These are phyloP conservation scores for Spinibarbus caldwelli DNA, from an alignment of 2,797 vertebrate genomes.

Conservation along the genomic window DNA sequence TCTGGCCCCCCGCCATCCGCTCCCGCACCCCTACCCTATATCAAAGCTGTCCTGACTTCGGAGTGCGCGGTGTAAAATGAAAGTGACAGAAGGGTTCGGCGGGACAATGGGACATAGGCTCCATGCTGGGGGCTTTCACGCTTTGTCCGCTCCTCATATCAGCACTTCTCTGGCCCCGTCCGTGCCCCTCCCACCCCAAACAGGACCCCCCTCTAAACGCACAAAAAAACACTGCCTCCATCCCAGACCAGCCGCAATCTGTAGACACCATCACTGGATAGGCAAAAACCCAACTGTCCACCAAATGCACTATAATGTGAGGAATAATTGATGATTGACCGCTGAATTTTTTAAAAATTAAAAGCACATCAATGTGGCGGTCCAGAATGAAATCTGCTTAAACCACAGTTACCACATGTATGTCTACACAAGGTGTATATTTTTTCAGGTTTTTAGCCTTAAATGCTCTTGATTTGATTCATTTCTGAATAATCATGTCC, in stretches of 20 bases:
- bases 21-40: slow-evolving; percentile 76
- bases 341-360: not conserved
- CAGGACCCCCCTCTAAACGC: slow-evolving; percentile 55
- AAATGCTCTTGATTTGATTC: too few relatives aligned
- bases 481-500: too few relatives aligned
- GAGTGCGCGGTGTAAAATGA: slow-evolving; percentile 81
- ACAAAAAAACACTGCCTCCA: slow-evolving; percentile 68
- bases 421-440: not conserved
- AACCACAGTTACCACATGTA: not conserved
- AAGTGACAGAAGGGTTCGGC: slow-evolving; percentile 83
- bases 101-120: slow-evolving; percentile 83
- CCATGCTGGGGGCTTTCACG: slow-evolving; percentile 83
- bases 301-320: not conserved
- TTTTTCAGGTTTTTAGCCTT: not conserved
- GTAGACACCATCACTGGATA: slow-evolving; percentile 36
- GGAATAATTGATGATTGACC: slow-evolving; percentile 2
- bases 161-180: slow-evolving; percentile 75
- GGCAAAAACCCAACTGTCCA: not conserved
- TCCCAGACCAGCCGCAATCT: slow-evolving; percentile 28
- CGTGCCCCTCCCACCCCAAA: slow-evolving; percentile 50
- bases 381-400: not conserved
- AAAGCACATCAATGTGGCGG: not conserved
- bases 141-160: slow-evolving; percentile 82
- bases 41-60: slow-evolving; percentile 83
- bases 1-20: slow-evolving; percentile 57